Conservation (phyloP, 1,140 invertebrate genomes). For the Rhyacophila brunnea region DNA sequence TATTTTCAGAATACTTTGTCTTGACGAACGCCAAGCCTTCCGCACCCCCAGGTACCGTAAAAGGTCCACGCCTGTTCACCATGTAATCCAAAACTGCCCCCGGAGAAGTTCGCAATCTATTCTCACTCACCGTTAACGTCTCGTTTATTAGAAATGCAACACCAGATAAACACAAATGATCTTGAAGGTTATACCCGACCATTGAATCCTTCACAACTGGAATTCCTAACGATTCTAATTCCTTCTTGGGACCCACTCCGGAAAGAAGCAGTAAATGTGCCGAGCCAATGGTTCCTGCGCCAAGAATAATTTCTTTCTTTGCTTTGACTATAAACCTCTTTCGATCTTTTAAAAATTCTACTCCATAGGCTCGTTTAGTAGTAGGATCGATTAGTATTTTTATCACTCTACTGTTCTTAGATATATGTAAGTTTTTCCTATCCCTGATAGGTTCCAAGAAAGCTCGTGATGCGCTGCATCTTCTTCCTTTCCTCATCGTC, state of each 20-base stretch:
- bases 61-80: conserved; percentile 59
- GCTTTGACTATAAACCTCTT: conserved; percentile 46
- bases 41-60: conserved; percentile 69
- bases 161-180: conserved; percentile 71
- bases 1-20: conserved; percentile 50
- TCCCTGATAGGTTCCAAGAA: conserved; percentile 62
- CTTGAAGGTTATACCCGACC: conserved; percentile 79
- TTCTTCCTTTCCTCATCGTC: conserved; percentile 64
- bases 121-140: conserved; percentile 54
- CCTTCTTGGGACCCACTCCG: conserved; percentile 60
- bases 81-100: conserved; percentile 58
- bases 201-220: conserved; percentile 62
- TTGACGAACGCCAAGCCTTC: conserved; percentile 69
- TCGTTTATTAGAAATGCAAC: conserved; percentile 68
- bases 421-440: conserved; percentile 69
- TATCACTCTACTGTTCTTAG: conserved; percentile 63
- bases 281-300: conserved; percentile 69
- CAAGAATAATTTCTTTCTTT: conserved; percentile 64
- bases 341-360: conserved; percentile 63
- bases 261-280: conserved; percentile 73
- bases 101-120: conserved; percentile 47
- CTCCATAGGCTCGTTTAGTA: conserved; percentile 61
- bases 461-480: conserved; percentile 71
- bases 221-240: conserved; percentile 55
- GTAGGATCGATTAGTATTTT: conserved; percentile 66